Evolutionary conservation across 2,113 vertebrate species (phyloP).

Genomic region (Campylorhamphus procurvoides): DNA sequence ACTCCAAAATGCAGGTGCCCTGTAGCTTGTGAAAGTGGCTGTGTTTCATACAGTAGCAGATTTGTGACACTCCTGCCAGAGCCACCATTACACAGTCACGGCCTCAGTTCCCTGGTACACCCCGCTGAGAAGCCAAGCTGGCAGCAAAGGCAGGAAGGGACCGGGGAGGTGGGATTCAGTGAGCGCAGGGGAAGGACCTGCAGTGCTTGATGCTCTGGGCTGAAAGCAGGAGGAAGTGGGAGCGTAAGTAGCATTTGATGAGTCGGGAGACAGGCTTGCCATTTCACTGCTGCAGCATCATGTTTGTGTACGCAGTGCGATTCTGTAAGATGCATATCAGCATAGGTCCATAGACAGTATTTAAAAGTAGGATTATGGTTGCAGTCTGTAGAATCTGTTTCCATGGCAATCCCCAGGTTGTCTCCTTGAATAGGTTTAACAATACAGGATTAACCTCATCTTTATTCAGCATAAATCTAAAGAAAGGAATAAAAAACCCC

Average conservation of each 20-base stretch:
- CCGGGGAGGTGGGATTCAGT: not conserved
- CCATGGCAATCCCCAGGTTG: slow-evolving; percentile 61
- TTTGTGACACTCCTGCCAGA: not conserved
- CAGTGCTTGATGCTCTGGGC: not conserved
- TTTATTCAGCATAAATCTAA: slow-evolving; percentile 23
- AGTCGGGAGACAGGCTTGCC: not conserved
- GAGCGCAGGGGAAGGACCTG: not conserved
- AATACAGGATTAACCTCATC: slow-evolving; percentile 54
- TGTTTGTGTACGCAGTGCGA: not conserved
- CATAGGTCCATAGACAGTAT: not conserved
- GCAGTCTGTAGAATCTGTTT: slow-evolving; percentile 43
- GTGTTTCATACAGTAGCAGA: not conserved
- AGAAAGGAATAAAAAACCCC: not conserved
- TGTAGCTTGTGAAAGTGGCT: not conserved
- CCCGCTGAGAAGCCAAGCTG: not conserved
- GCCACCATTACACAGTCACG: fast-evolving
- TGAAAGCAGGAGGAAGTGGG: not conserved
- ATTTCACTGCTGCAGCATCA: not conserved
- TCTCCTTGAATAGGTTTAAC: slow-evolving; percentile 41
- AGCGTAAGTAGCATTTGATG: not conserved
- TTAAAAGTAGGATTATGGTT: slow-evolving; percentile 9
- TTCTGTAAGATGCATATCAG: not conserved
- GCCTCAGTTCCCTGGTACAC: fast-evolving
- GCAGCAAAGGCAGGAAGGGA: not conserved
- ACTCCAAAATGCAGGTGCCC: not conserved